Evolutionary conservation across 2,113 vertebrate species (phyloP), one percentile per base, ranked within the genome.

Genomic region (Nycticorax nycticorax): DNA sequence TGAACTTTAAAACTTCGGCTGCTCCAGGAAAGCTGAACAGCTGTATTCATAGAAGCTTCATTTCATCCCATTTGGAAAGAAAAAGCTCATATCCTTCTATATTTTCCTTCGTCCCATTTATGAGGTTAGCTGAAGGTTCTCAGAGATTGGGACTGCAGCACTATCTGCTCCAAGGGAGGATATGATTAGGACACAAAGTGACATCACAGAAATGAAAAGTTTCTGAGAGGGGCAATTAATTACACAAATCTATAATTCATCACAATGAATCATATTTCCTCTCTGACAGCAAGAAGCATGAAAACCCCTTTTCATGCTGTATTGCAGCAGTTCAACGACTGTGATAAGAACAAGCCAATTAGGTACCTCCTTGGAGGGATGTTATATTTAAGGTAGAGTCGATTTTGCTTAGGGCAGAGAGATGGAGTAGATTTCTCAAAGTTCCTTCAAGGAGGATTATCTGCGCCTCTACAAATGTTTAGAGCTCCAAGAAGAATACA

Each of bases 161-260:
- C 52, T 8, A 7, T 28, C 21, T 56, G 0, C 50, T 69, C 55
- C 8, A 22, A 53, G 84, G 45, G 71, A 81, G 59, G 50, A 77
- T 52, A 41, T 22, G 68, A 66, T 41, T 41, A 77, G 47, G 5
- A 81, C 59, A 57, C 28, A 28, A 69, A 69, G 33, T 48, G 74
- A 81, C n/a, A 64, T 17, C 84, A 81, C 19, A 78, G 55, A 71
- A 89, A 45, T 3, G 0, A 27, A 28, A 86, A 76, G 24, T 81
- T 78, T 89, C 55, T 84, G 84, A 87, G 72, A 71, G 88, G 52
- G 64, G 56, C 66, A 82, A 89, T 95, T 92, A 78, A 75, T 96
- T 59, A 63, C 62, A 67, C 60, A 33, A 72, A 92, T 89, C 72
- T 80, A 20, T 77, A 83, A 92, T 75, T 89, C n/a, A 85, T 82